These are phyloP conservation scores for Myrmecobius fasciatus DNA, from an alignment of 2,113 vertebrate species.

Conservation along the genomic window DNA sequence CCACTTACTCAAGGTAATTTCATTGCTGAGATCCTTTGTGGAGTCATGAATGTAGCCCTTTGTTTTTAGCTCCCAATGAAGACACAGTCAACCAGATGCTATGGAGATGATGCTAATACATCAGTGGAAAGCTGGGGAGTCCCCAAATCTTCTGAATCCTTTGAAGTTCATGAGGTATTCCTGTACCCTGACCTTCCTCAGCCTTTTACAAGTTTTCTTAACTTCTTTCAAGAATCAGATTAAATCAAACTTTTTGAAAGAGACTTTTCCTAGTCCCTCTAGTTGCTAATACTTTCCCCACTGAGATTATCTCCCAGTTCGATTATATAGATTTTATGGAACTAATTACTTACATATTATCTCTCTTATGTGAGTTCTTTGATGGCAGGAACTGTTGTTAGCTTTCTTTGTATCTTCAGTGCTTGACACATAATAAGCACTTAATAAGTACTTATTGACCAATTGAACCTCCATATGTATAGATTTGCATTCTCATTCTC, in stretches of 20 bases:
- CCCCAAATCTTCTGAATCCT: background rate
- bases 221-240: background rate
- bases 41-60: background rate
- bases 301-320: background rate
- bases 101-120: background rate
- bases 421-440: background rate
- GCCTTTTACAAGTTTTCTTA: background rate
- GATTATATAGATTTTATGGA: background rate
- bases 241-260: background rate
- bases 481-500: background rate
- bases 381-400: background rate
- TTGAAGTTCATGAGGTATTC: background rate
- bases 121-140: background rate
- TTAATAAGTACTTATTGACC: background rate
- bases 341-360: background rate
- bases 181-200: background rate
- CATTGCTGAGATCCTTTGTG: background rate
- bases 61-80: background rate
- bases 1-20: background rate
- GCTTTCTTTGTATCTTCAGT: background rate
- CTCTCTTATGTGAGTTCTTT: background rate
- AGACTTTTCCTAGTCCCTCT: background rate
- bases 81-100: background rate
- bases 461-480: background rate
- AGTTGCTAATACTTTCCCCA: background rate